A percentile compares a stretch with the other conserved stretches of the same genome.
Conservation (phyloP, 2,113 vertebrate genomes). For the Apistogramma diplotaenia region DNA sequence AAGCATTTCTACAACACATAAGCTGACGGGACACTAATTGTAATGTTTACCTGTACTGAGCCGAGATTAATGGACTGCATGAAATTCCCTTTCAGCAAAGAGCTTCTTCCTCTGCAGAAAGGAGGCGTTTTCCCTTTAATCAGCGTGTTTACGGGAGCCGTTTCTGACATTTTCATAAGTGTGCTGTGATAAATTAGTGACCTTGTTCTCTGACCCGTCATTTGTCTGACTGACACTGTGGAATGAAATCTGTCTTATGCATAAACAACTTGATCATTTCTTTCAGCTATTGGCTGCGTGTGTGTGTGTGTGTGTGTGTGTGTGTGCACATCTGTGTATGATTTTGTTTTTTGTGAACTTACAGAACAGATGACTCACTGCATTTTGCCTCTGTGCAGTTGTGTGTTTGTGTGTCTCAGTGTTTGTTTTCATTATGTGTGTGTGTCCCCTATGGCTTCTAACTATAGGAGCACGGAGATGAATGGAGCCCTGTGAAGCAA, state of each 20-base stretch:
- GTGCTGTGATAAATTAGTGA: constrained; percentile 12
- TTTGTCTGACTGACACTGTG: constrained; percentile 25
- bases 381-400: neutral
- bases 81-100: neutral
- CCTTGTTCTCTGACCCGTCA: constrained; percentile 7
- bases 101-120: neutral
- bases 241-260: constrained; percentile 12
- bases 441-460: constrained; percentile 20
- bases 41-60: neutral
- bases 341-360: neutral
- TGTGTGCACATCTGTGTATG: neutral
- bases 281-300: neutral
- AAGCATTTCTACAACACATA: neutral
- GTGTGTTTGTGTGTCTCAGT: neutral
- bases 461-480: constrained; percentile 33
- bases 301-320: neutral
- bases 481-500: constrained; percentile 40
- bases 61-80: neutral
- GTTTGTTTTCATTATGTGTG: neutral
- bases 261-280: constrained; percentile 26
- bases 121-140: neutral
- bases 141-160: neutral
- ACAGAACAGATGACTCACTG: constrained; percentile 5
- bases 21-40: neutral
- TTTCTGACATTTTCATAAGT: constrained; percentile 33